Evolutionary conservation across 2,113 vertebrate species (phyloP).

Genomic region (Lonchura striata): DNA sequence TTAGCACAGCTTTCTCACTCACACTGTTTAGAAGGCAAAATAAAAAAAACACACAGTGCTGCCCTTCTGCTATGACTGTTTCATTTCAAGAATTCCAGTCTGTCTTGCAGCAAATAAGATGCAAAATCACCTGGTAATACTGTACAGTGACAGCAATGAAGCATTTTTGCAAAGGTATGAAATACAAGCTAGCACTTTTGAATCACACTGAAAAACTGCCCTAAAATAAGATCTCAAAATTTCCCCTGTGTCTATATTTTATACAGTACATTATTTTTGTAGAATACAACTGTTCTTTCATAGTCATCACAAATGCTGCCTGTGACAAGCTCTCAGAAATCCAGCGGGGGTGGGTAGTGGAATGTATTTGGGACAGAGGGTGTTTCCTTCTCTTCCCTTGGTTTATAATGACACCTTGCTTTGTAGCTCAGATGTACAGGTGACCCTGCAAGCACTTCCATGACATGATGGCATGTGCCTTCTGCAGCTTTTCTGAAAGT

Average conservation of each 20-base stretch:
- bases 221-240: not conserved
- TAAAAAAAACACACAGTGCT: not conserved
- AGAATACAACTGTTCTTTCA: not conserved
- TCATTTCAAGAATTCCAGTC: not conserved
- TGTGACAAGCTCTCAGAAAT: not conserved
- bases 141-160: not conserved
- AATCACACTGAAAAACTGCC: not conserved
- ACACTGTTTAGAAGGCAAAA: not conserved
- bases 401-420: not conserved
- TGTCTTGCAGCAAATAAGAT: not conserved
- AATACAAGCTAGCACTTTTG: not conserved
- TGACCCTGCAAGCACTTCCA: not conserved
- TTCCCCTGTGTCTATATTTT: not conserved
- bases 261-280: not conserved
- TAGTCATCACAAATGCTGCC: not conserved
- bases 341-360: fast-evolving
- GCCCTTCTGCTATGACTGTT: not conserved
- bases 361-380: not conserved
- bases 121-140: not conserved
- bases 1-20: not conserved
- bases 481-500: not conserved
- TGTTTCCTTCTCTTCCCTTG: not conserved
- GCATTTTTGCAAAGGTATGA: not conserved
- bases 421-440: not conserved
- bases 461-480: not conserved